Percentiles rank a stretch among this genome's conserved stretches.
Conservation (phyloP, 1,140 invertebrate species). For the Arion vulgaris region DNA sequence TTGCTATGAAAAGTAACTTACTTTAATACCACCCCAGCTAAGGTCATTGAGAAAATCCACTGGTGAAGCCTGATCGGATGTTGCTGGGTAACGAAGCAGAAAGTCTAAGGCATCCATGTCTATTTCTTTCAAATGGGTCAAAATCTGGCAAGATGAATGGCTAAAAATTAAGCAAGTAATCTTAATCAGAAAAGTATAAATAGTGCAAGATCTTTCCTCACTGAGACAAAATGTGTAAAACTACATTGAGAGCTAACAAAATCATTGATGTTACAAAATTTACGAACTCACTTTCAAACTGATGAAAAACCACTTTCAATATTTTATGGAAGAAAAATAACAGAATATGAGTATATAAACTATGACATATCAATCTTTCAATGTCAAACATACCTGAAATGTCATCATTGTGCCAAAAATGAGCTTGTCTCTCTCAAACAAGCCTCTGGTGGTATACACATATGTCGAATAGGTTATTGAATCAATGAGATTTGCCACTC, state of each 20-base stretch:
- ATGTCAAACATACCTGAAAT: slow-evolving; percentile 83
- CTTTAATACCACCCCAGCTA: slow-evolving; percentile 95
- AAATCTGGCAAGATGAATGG: slow-evolving; percentile 77
- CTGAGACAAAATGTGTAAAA: too few species aligned
- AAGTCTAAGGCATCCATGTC: slow-evolving; percentile 90
- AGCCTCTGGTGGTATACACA: slow-evolving; percentile 92
- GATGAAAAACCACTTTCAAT: too few species aligned
- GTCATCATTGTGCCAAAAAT: slow-evolving; percentile 97
- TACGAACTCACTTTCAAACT: too few species aligned
- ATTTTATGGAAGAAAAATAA: too few species aligned
- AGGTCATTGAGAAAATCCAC: slow-evolving; percentile 95
- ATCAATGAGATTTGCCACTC: slow-evolving; percentile 93
- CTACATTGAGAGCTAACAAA: too few species aligned
- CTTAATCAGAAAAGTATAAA: too few species aligned
- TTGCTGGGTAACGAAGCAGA: slow-evolving; percentile 89
- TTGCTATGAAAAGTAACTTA: slow-evolving; percentile 43
- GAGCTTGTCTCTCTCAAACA: slow-evolving; percentile 97
- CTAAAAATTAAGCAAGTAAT: neutral
- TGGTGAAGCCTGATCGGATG: slow-evolving; percentile 89
- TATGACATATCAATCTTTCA: too few species aligned
- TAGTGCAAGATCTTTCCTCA: too few species aligned
- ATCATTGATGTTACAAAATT: too few species aligned
- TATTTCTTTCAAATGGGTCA: slow-evolving; percentile 88
- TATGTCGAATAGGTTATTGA: slow-evolving; percentile 95
- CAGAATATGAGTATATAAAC: too few species aligned